Evolutionary conservation across 2,888 invertebrate genomes (phyloP), one percentile per base, ranked within the genome.

Genomic region (Catocala fraxini): DNA sequence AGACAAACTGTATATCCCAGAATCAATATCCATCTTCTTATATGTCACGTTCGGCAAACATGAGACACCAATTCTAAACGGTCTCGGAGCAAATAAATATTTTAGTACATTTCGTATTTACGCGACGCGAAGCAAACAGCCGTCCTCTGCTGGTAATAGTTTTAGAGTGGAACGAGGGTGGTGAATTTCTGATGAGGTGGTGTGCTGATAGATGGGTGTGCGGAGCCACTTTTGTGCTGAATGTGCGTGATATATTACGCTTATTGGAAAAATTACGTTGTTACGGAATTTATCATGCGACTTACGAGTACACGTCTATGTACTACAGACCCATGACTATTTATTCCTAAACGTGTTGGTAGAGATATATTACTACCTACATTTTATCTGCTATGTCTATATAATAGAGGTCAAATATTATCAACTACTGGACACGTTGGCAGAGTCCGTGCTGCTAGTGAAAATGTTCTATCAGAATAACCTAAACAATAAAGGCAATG

Each of bases 21-120:
- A 77, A 77, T 78, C 78, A 70, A 76, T 75, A 75, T 77, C 82
- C 73, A 71, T 77, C 72, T 68, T 73, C 68, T 68, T 63, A 70
- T 72, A 56, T 68, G 79, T 81, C 85, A 85, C 85, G 85, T 86
- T 85, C 86, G 51, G 63, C 73, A 86, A 83, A 85, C 85, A 81
- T 61, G 71, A 67, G 61, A 51, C 65, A 71, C 62, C 72, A 70
- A 73, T 65, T 73, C 80, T 77, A 75, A 79, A 75, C 76, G 79
- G 73, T 78, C 71, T 68, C 59, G 48, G 70, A 39, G 70, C 77
- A 83, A 83, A 83, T 83, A 83, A 83, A 83, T 83, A 83, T 82
- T 80, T 80, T 80, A 77, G 70, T 71, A 72, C 75, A 74, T 74
- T 71, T 79, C 70, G 73, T 86, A 81, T 86, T 83, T 86, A 80